Conservation (phyloP, 2,797 vertebrate species). For the Enteromius treurensis region DNA sequence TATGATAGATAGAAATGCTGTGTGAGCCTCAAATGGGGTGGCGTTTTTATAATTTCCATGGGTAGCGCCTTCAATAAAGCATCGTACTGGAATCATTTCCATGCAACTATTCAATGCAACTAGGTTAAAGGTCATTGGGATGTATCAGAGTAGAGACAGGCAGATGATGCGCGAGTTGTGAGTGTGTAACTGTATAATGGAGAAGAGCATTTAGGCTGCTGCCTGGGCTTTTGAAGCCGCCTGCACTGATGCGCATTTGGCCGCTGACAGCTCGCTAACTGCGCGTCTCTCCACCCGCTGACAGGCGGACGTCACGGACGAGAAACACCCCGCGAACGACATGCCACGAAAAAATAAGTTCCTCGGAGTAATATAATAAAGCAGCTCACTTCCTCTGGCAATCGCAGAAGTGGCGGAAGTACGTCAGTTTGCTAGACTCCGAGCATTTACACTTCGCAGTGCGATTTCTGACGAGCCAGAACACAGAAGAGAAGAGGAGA, state of each 20-base stretch:
- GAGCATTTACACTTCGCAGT: slow-evolving; percentile 71
- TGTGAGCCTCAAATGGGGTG: not conserved
- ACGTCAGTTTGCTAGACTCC: slow-evolving; percentile 79
- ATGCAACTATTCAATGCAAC: not conserved
- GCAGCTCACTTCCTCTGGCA: slow-evolving; percentile 73
- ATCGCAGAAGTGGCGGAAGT: slow-evolving; percentile 84
- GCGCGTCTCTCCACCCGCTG: slow-evolving; percentile 54
- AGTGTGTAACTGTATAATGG: not conserved
- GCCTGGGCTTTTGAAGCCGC: slow-evolving; percentile 23
- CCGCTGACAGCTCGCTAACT: slow-evolving; percentile 63
- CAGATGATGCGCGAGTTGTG: not conserved
- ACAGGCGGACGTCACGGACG: slow-evolving; percentile 59
- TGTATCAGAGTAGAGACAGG: not conserved
- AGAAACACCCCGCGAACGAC: slow-evolving; percentile 60
- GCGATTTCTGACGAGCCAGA: slow-evolving; percentile 55
- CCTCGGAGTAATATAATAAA: slow-evolving; percentile 63
- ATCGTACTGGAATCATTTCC: too few relatives aligned
- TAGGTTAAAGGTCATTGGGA: not conserved
- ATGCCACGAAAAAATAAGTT: slow-evolving; percentile 62
- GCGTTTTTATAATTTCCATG: too few relatives aligned
- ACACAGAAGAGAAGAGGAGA: slow-evolving; percentile 62
- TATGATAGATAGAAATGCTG: not conserved
- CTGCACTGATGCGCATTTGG: slow-evolving; percentile 47
- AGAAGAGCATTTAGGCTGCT: not conserved
- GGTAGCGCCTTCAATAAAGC: too few relatives aligned